Percentiles rank a stretch among this genome's conserved stretches.
Conservation (phyloP, 2,888 invertebrate species). For the Glyphotaelius pellucidus region DNA sequence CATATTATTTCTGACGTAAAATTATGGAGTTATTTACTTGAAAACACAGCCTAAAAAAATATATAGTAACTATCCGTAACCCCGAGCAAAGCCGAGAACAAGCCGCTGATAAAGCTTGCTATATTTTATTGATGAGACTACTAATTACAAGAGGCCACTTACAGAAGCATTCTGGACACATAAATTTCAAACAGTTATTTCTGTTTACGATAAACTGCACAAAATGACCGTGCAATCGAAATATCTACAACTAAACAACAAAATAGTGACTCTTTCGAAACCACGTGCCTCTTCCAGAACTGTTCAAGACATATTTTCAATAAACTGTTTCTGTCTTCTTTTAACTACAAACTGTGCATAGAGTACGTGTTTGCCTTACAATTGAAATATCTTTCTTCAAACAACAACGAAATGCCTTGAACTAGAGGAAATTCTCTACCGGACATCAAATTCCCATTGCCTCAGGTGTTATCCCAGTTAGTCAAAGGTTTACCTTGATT, state of each 20-base stretch:
- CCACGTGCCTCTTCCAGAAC: not conserved
- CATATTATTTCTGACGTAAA: too few species aligned
- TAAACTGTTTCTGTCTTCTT: not conserved
- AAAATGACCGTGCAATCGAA: not conserved
- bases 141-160: not conserved
- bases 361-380: not conserved
- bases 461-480: constrained; percentile 12
- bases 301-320: not conserved
- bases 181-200: not conserved
- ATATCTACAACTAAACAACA: not conserved
- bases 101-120: too few species aligned
- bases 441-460: not conserved
- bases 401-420: not conserved
- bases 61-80: too few species aligned
- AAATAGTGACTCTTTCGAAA: not conserved
- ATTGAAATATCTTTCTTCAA: not conserved
- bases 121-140: too few species aligned
- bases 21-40: too few species aligned
- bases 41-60: too few species aligned
- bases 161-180: not conserved
- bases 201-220: not conserved
- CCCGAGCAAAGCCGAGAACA: too few species aligned
- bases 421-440: not conserved
- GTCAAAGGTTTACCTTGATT: constrained; percentile 32
- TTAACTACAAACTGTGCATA: not conserved